Base-by-base conservation (phyloP, 30 jellyfish, hydroid and myxozoan genomes). In the Aurelia sp. region DNA sequence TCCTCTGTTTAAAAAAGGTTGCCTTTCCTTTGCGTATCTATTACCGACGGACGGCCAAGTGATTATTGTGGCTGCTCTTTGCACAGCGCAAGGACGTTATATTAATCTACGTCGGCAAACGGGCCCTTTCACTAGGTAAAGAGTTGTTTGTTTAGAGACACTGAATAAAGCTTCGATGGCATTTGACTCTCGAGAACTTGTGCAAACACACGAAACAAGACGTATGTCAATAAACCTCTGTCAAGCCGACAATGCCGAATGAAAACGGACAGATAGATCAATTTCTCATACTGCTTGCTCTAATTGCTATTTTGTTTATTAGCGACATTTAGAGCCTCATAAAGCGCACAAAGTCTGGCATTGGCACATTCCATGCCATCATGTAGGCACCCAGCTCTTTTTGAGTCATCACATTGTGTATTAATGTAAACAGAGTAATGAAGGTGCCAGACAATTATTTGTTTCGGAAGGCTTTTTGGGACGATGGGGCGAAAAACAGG, bases 41-140 rank as follows among this genome's bases (percentile, higher is more conserved):
- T 87, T 65, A 78, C 96, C 96, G 96, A 77, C 96, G 81, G 78
- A 77, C 96, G 81, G 78, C 78, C 78, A 59, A 69, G 79, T 62
- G 89, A 47, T 78, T 76, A 76, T 59, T 30, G 66, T 48, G 91
- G 57, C 91, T 70, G 78, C 74, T 62, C 78, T 35, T 59, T 70
- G 85, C 79, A 63, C 75, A 65, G 82, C 83, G 83, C 82, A 53
- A 50, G 90, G 83, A 73, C 87, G 87, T 84, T 71, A 73, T 73
- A 74, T 69, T 82, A 59, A 60, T 84, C 87, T 84, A 66, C 12
- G 93, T 76, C 93, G 93, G 93, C 93, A 71, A 84, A 84, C 75
- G 86, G 87, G 82, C 64, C 76, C 74, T 71, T 62, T 84, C 87
- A 35, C 69, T 71, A 77, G 93, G 82, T 73, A 84, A 84, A 84